Conservation (phyloP, 2,797 vertebrate genomes). For the Phrynocephalus guinanensis region DNA sequence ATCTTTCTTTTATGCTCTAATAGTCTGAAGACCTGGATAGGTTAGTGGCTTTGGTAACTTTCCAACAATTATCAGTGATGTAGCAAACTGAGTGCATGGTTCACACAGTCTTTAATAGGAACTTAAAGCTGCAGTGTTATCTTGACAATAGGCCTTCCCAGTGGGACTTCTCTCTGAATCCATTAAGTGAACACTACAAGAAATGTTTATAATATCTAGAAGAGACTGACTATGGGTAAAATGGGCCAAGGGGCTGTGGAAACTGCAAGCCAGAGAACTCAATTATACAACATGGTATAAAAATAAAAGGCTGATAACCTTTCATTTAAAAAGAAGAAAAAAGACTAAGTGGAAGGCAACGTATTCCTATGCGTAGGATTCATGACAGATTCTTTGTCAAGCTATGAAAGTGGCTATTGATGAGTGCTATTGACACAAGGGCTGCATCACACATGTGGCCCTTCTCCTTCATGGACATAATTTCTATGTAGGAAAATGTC, state of each 20-base stretch:
- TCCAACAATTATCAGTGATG: neutral
- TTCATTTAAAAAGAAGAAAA: constrained; percentile 60
- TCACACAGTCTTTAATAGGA: constrained; percentile 11
- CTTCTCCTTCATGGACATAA: constrained; percentile 10
- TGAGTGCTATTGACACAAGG: constrained; percentile 44
- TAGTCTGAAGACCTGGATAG: neutral
- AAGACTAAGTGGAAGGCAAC: constrained; percentile 9
- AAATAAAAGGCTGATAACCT: constrained; percentile 48
- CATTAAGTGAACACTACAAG: constrained; percentile 31
- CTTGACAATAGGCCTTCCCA: constrained; percentile 28
- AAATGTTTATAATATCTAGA: constrained; percentile 46
- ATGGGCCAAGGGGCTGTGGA: constrained; percentile 23
- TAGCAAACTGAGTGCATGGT: constrained; percentile 16
- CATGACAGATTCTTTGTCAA: constrained; percentile 29
- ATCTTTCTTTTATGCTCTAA: neutral
- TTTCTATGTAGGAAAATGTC: neutral
- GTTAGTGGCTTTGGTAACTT: constrained; percentile 19
- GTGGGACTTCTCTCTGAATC: constrained; percentile 39
- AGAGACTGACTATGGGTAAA: constrained; percentile 42
- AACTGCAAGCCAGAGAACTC: constrained; percentile 33
- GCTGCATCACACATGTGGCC: neutral
- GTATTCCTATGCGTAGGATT: constrained; percentile 51
- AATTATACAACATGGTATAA: constrained; percentile 50
- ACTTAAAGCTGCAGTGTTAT: constrained; percentile 23
- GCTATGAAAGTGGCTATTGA: constrained; percentile 14